phyloP scores from a whole-genome alignment of 2,113 vertebrate genomes.

The Erythrolamprus reginae region DNA sequence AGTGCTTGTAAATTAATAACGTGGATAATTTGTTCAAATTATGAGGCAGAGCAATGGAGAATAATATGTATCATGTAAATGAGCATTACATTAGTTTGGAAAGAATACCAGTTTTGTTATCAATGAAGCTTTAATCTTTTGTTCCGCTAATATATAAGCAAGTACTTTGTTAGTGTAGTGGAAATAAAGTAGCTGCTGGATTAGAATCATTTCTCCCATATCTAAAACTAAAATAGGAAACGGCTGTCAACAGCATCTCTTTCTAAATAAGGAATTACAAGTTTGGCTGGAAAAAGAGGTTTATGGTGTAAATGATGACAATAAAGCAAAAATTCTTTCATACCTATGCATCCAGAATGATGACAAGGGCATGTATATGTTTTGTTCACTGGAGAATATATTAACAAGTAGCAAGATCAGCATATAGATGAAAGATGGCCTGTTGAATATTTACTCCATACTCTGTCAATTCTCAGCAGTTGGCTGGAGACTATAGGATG shows the following conservation, averaged over 20 bases:
- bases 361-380: constrained; percentile 36
- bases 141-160: not conserved
- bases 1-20: not conserved
- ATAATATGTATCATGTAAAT: not conserved
- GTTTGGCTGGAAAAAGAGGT: not conserved
- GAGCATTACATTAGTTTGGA: not conserved
- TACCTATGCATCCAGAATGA: constrained; percentile 34
- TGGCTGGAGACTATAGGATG: constrained; percentile 76
- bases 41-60: not conserved
- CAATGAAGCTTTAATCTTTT: not conserved
- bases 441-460: constrained; percentile 71
- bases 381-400: constrained; percentile 62
- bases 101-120: not conserved
- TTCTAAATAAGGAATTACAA: constrained; percentile 7
- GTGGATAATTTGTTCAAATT: not conserved
- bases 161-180: not conserved
- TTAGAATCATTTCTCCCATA: constrained; percentile 6
- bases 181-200: not conserved
- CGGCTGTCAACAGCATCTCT: not conserved
- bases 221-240: constrained; percentile 14
- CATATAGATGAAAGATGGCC: constrained; percentile 70
- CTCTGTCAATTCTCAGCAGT: constrained; percentile 75
- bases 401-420: constrained; percentile 67
- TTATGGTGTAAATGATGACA: constrained; percentile 17
- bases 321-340: constrained; percentile 26